Percentiles rank a stretch among this genome's conserved stretches.
Evolutionary conservation across 2,888 invertebrate species (phyloP).

Genomic region (Hypolimnas misippus): DNA sequence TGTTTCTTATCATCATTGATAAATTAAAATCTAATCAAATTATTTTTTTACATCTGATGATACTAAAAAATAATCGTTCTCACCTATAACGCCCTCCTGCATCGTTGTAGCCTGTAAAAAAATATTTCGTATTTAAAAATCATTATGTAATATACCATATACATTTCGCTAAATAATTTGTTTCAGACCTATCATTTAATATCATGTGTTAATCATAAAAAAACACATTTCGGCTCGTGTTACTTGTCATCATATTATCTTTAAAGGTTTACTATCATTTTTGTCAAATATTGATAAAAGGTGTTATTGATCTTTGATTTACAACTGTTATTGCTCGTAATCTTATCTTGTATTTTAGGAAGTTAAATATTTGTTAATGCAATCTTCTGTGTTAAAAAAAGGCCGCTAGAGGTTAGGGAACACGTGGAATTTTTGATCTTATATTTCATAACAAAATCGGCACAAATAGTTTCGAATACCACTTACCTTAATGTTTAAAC

Average conservation of each 20-base stretch:
- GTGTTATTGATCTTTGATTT: conserved; percentile 18
- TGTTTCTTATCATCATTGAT: conserved; percentile 67
- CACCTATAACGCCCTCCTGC: no score
- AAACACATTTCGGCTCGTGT: conserved; percentile 78
- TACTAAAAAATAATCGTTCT: neutral
- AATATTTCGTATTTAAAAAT: neutral
- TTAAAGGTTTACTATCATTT: conserved; percentile 3
- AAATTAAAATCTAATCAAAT: conserved; percentile 50
- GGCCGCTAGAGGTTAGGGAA: neutral
- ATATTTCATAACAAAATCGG: no score
- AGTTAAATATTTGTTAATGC: neutral
- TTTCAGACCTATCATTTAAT: conserved; percentile 37
- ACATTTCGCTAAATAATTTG: neutral
- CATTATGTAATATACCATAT: neutral
- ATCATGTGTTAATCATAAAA: conserved; percentile 56
- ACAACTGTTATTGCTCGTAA: neutral
- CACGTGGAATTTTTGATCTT: no score
- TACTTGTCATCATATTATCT: conserved; percentile 63
- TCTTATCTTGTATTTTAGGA: neutral
- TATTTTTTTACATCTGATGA: neutral
- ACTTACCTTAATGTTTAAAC: neutral
- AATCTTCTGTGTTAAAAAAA: neutral
- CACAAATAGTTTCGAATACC: neutral
- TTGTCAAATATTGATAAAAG: conserved; percentile 3
- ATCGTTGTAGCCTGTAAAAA: neutral